Conservation (phyloP, 2,797 vertebrate species). For the Phrynocephalus forsythii region DNA sequence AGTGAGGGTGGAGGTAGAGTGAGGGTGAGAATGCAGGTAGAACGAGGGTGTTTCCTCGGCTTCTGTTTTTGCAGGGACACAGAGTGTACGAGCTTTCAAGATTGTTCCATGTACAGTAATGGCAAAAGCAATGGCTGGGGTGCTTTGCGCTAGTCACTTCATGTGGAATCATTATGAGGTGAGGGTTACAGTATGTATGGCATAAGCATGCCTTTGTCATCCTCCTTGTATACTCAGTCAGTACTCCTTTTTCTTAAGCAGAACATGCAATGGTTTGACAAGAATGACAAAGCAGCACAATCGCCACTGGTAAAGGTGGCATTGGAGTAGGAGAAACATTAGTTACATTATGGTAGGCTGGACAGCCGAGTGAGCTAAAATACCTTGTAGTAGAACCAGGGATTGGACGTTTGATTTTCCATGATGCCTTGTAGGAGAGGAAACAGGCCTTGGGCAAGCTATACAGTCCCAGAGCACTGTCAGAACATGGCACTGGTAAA, state of each 20-base stretch:
- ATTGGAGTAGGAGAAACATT: not conserved
- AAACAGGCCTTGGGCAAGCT: no score
- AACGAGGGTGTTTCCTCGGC: not conserved
- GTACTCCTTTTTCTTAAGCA: not conserved
- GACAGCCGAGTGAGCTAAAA: no score
- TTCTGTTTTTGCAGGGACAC: not conserved
- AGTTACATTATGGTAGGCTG: not conserved
- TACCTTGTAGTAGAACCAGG: no score
- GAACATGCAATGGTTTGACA: not conserved
- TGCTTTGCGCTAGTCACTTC: not conserved
- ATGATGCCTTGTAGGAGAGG: no score
- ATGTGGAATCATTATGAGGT: not conserved
- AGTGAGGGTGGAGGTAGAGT: conserved; percentile 6
- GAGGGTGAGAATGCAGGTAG: not conserved
- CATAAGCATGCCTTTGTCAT: not conserved
- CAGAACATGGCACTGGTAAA: not conserved
- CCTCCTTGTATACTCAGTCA: no score
- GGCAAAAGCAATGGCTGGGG: not conserved
- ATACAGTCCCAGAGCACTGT: no score
- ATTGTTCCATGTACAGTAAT: not conserved
- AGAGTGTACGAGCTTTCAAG: not conserved
- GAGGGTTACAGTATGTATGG: not conserved
- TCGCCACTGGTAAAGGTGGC: not conserved
- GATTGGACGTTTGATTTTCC: no score
- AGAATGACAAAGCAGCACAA: not conserved